Base-by-base conservation (phyloP, 2,888 invertebrate genomes). In the Ypsolopha sequella region DNA sequence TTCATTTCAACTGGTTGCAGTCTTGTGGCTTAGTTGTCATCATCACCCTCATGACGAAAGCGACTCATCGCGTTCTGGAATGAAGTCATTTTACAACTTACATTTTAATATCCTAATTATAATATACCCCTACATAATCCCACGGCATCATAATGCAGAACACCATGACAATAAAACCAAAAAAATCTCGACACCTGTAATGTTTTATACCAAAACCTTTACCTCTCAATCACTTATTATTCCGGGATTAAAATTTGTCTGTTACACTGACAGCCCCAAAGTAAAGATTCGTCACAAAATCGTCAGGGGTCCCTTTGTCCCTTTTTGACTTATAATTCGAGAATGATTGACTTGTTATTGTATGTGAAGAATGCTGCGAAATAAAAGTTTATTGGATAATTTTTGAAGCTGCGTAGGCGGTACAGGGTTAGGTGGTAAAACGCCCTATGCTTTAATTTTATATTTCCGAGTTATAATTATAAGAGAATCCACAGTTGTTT, bases 351-450 rank as follows among this genome's bases (percentile, higher is more conserved):
- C 74, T 75, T 55, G 60, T 63, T 66, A 65, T 71, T 73, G 72
- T 73, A 14, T 63, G 68, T 63, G 68, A 61, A 66, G 53, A 60
- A 63, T 60, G 65, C 64, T 72, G 68, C 58, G 61, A 64, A 77
- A 76, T 78, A 68, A 68, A 67, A 76, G 74, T 77, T 73, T 76
- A 73, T 74, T 73, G 66, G 66, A 66, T 73, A 71, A 73, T 47
- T 47, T 47, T 47, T 36, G 47, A 11, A 54, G 62, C 55, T 60
- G 68, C 59, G 72, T 73, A 68, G 73, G 76, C 61, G 72, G 66
- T 59, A 51, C 43, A n/a, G 36, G 50, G 53, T 7, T 7, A 2
- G 1, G 0, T 44, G 41, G 51, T 13, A 55, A 63, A 66, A 49
- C 51, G 53, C 11, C 6, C 50, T 64, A 70, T 61, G 53, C 51